A percentile compares a stretch with the other conserved stretches of the same genome.
Evolutionary conservation across 1,140 invertebrate genomes (phyloP).

Genomic region (Arion vulgaris): DNA sequence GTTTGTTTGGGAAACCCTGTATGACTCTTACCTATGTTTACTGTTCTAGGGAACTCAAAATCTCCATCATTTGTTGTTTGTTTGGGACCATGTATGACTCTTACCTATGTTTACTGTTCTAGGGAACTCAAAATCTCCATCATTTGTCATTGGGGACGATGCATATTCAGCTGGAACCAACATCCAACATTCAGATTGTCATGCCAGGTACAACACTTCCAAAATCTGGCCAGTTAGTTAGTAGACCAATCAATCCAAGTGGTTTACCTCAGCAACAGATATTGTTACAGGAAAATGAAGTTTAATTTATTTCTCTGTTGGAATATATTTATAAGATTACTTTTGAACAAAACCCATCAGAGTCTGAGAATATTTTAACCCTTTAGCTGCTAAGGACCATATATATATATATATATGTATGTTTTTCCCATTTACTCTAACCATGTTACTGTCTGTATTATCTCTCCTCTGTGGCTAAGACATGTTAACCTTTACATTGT

Average conservation of each 20-base stretch:
- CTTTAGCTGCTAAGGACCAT: too few relatives aligned
- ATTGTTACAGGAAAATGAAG: conserved; percentile 7
- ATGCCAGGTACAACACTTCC: not conserved
- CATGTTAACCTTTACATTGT: too few relatives aligned
- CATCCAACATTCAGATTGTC: conserved; percentile 12
- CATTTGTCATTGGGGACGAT: not conserved
- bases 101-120: not conserved
- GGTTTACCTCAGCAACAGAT: conserved; percentile 1
- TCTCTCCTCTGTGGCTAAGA: too few relatives aligned
- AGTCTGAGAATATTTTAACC: too few relatives aligned
- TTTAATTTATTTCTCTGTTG: too few relatives aligned
- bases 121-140: not conserved
- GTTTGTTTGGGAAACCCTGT: too few relatives aligned
- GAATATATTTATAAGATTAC: too few relatives aligned
- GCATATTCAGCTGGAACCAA: not conserved
- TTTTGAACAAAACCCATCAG: too few relatives aligned
- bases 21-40: not conserved
- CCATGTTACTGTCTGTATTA: too few relatives aligned
- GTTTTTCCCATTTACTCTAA: too few relatives aligned
- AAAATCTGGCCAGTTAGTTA: not conserved
- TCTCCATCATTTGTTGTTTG: not conserved
- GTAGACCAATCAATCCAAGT: not conserved
- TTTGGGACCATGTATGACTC: not conserved
- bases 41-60: not conserved
- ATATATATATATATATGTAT: too few relatives aligned